Evolutionary conservation across 2,888 invertebrate species (phyloP).

Genomic region (Drosophila greeni): DNA sequence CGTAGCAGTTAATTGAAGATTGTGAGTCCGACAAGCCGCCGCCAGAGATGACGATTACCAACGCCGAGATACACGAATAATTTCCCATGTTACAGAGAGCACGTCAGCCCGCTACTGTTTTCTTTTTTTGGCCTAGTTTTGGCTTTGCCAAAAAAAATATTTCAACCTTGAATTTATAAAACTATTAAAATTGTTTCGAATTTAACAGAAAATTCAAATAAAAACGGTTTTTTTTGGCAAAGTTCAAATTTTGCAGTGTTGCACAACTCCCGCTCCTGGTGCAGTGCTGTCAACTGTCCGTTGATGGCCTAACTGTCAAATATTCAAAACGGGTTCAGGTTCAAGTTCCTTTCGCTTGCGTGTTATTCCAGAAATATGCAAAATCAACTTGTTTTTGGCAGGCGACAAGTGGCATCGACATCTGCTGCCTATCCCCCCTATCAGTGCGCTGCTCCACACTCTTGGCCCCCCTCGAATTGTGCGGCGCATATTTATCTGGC

Average conservation of each 20-base stretch:
- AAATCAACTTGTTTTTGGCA: constrained; percentile 10
- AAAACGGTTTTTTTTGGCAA: background rate
- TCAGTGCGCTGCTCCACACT: background rate
- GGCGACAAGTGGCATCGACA: background rate
- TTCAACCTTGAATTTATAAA: background rate
- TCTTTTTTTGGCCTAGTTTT: constrained; percentile 21
- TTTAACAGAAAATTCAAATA: background rate
- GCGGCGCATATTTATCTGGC: constrained; percentile 43
- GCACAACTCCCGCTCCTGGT: background rate
- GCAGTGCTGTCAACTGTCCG: background rate
- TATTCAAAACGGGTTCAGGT: background rate
- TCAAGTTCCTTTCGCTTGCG: background rate
- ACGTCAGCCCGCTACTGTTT: constrained; percentile 13
- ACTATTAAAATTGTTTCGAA: too few relatives aligned
- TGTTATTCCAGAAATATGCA: constrained; percentile 9
- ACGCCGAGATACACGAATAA: constrained; percentile 14
- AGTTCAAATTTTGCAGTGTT: background rate
- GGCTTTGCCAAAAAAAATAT: constrained; percentile 5
- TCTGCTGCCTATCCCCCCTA: constrained; percentile 7
- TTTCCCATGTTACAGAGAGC: constrained; percentile 18
- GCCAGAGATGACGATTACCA: constrained; percentile 29
- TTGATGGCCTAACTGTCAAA: too few relatives aligned
- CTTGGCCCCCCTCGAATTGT: constrained; percentile 29
- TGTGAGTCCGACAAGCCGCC: constrained; percentile 47
- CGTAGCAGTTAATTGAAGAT: constrained; percentile 67